Evolutionary conservation across 2,888 invertebrate genomes (phyloP), one percentile per base, ranked within the genome.

Genomic region (Caenorhabditis doughertyi): DNA sequence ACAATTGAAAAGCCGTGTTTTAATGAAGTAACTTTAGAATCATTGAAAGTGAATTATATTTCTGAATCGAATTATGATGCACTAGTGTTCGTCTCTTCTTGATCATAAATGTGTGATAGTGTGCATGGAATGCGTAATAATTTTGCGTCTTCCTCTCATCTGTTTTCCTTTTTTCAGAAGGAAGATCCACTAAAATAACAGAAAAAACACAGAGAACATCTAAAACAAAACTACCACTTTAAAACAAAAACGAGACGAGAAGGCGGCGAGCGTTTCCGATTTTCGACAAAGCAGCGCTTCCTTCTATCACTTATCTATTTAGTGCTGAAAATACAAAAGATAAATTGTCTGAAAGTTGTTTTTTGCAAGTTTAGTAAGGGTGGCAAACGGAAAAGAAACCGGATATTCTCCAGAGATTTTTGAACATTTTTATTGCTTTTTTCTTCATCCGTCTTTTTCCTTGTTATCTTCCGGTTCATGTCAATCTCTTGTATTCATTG

Each of bases 121-220:
- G 71, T 58, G 71, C 58, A 71, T 71, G 71, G 71, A 71, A 71
- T 71, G 58, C 71, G 39, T 39, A 72, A 72, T 51, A 72, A 60
- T 44, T 70, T 58, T 29, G 44, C 58, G 4, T 13, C 5, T 18
- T 25, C 18, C 25, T 29, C 56, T 60, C 39, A 29, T 58, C 39
- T 35, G 32, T 32, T 64, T 42, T 42, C 29, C 29, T 27, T 58
- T 21, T n/a, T 44, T 13, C n/a, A 39, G 13, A 18, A 16, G 3
- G n/a, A 7, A 25, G 23, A n/a, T 11, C 9, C 32, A 23, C 44
- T 18, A 39, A 58, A 49, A 70, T 58, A 62, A 51, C 39, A 62
- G 44, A 49, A 51, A 62, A 60, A 60, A 72, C 39, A 60, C 13
- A 11, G 35, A 39, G 35, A 32, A 32, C 18, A 58, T 11, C 21